Conservation (phyloP, 2,113 vertebrate genomes). For the Cyprinodon tularosa region DNA sequence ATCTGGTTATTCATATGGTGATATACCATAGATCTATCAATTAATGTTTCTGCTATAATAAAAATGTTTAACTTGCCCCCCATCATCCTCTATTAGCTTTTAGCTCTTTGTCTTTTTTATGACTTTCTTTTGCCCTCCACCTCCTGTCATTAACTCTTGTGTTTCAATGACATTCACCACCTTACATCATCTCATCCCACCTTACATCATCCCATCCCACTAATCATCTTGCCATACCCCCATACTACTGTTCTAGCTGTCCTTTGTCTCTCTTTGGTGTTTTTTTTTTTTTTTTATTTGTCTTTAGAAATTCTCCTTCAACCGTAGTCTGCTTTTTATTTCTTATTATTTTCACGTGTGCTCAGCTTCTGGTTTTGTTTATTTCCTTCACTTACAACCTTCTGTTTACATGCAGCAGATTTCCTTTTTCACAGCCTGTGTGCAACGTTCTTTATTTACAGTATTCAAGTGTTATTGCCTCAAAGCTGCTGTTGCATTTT, state of each 20-base stretch:
- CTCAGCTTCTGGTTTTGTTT: background rate
- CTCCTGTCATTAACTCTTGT: background rate
- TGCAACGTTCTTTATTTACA: constrained; percentile 15
- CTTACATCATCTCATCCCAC: background rate
- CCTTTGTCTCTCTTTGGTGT: background rate
- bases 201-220: constrained; percentile 3
- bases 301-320: background rate
- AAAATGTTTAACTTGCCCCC: background rate
- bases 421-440: background rate
- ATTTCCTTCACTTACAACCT: background rate
- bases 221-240: background rate
- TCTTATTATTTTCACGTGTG: background rate
- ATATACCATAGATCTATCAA: background rate
- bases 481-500: constrained; percentile 1
- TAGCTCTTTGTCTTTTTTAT: background rate
- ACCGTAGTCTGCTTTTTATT: background rate
- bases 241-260: background rate
- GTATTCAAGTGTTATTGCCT: constrained; percentile 7
- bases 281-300: background rate
- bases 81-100: background rate
- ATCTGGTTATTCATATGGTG: too few relatives aligned
- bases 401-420: background rate
- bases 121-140: background rate
- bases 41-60: background rate
- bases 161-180: background rate